Evolutionary conservation across 1,140 invertebrate genomes (phyloP), one percentile per base, ranked within the genome.

Genomic region (Drosophila santomea): DNA sequence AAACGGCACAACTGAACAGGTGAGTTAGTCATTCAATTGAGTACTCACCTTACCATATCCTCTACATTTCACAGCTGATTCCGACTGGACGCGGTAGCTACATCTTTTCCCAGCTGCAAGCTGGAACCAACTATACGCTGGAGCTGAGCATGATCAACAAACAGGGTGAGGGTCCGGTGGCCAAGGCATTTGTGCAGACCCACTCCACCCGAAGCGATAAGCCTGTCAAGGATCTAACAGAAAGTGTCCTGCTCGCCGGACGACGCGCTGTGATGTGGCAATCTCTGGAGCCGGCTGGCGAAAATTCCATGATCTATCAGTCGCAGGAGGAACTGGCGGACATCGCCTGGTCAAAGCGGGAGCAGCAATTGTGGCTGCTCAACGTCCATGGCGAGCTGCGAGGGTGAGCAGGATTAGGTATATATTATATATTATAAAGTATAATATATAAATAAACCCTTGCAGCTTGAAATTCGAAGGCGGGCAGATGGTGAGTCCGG

Each of bases 141-240:
- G 94, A 95, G 3, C 93, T 98, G 10, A 94, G 95, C 0, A 97
- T 97, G 94, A 94, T 95, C 77, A 98, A 98, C 91, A 93, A 94
- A 1, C 94, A 95, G 23, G 97, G 97, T 0, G 95, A 96, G 83
- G 97, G 97, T 17, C 96, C 96, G 0, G 14, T 50, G 2, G 62
- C 57, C 6, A 56, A 28, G 36, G 58, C 25, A 2, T 56, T 8
- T 32, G 48, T 69, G 6, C 94, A 95, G 3, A 93, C 93, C 3
- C 94, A 94, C 5, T 92, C 93, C 38, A 94, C 97, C 11, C 94
- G 94, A 4, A 2, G 3, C 0, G 20, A 50, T 1, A 47, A 38
- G 6, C 36, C 68, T 7, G 51, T 56, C 10, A 69, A 91, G 36
- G 74, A 91, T 14, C 74, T 86, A 12, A 39, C 75, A 1, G 54